Base-by-base conservation (phyloP, 2,888 invertebrate species). In the Latrodectus hesperus region DNA sequence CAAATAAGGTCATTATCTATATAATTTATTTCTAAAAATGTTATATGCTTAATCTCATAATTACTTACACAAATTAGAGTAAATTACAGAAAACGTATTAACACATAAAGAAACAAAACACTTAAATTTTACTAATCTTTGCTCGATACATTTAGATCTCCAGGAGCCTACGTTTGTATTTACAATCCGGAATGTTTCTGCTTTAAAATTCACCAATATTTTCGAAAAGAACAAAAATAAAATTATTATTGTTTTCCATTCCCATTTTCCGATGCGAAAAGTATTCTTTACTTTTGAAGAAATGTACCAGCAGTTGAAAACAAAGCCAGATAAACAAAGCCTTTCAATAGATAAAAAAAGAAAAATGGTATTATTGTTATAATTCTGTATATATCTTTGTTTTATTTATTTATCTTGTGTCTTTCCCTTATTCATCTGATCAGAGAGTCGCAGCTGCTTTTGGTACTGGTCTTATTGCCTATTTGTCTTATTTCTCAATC, bases 401-500 rank as follows among this genome's bases (percentile, higher is more conserved):
- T 38, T 38, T 12, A n/a, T 26, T 68, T 17, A 17, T 22, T 68
- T n/a, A 17, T 68, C 22, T 17, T 17, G 60, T n/a, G 60, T 60
- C n/a, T 60, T 60, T 60, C 60, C 60, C 12, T 60, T 60, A 60
- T n/a, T 16, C 38, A 38, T 38, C 60, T 60, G 14, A 60, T 55
- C 80, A 64, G 64, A 17, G 73, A 81, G 86, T 72, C 86, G 81
- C 86, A 87, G 86, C 75, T 87, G 86, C 72, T 77, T 81, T 70
- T 53, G 67, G 71, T 52, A 49, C 17, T 51, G 68, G 81, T 52
- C 81, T 87, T 87, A 87, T 87, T 77, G 86, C 86, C 81, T 77
- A 77, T 81, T 81, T 77, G 86, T 87, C 86, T 87, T 81, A 67
- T 67, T 77, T 72, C 77, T 55, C 86, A 81, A 87, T 87, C 81